Evolutionary conservation across 2,888 invertebrate genomes (phyloP), one percentile per base, ranked within the genome.

Genomic region (Ommatoiulus sabulosus): DNA sequence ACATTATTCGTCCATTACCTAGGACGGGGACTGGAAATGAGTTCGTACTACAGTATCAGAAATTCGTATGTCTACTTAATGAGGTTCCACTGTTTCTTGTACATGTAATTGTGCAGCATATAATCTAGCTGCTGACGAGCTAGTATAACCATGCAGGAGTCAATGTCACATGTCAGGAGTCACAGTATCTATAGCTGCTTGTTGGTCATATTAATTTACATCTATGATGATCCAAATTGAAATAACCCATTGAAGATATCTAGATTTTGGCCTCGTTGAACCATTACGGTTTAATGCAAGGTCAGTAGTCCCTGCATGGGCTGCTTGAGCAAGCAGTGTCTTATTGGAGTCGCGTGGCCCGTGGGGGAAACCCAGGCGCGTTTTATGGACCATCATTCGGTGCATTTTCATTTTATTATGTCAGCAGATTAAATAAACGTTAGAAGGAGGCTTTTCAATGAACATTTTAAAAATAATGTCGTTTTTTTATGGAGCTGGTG

Each of bases 401-500:
- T 80, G 24, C 80, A 80, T 80, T 80, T 2, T 80, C 80, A 35
- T 80, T 80, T 80, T 80, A 80, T 80, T 80, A 35, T 35, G 24
- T 3, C 35, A 15, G 24, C 80, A 80, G 80, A 80, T 80, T 80
- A 80, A 80, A 80, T 35, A 80, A 80, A 80, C 35, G 80, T 80
- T 80, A 35, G 35, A 80, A 80, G 35, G 35, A 80, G 15, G 80
- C 80, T 80, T 35, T 80, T 80, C 35, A 80, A 80, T 35, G 80
- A 80, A 80, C 80, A 24, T 80, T 80, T 80, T 80, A 80, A 80
- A 80, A 80, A 80, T 80, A 80, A 80, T 24, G 80, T 10, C 35
- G 80, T 72, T 72, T 72, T 52, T 72, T 80, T 80, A 80, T 80
- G 35, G 80, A 80, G 80, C 80, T 80, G 80, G 80, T 80, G 80